Evolutionary conservation across 2,888 invertebrate species (phyloP).

Genomic region (Helleia helle): DNA sequence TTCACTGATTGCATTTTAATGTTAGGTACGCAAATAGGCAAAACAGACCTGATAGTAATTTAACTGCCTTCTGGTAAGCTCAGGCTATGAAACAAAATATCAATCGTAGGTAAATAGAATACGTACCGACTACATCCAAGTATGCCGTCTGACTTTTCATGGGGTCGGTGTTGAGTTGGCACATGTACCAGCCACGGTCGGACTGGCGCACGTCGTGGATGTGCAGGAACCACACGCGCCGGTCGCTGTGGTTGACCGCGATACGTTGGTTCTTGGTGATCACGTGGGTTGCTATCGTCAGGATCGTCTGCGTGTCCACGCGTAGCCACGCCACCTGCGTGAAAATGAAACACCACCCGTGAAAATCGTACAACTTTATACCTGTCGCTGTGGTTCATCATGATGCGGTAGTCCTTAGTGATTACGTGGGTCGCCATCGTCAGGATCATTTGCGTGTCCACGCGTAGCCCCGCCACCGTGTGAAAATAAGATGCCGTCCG

Average conservation of each 20-base stretch:
- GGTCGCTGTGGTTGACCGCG: slow-evolving; percentile 87
- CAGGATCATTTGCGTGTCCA: slow-evolving; percentile 93
- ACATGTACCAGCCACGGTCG: slow-evolving; percentile 94
- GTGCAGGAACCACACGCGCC: slow-evolving; percentile 89
- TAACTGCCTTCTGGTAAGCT: too few relatives aligned
- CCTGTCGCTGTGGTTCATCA: slow-evolving; percentile 88
- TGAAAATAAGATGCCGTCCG: neutral
- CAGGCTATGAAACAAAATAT: too few relatives aligned
- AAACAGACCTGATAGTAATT: too few relatives aligned
- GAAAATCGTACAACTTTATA: neutral
- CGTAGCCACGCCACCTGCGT: slow-evolving; percentile 91
- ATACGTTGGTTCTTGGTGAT: slow-evolving; percentile 94
- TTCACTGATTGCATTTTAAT: too few relatives aligned
- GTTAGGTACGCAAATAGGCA: too few relatives aligned
- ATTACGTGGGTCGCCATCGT: slow-evolving; percentile 93
- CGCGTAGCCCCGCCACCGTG: slow-evolving; percentile 91
- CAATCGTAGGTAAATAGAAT: neutral
- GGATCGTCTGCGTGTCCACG: slow-evolving; percentile 93
- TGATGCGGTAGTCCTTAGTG: slow-evolving; percentile 91
- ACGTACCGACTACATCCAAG: slow-evolving; percentile 87
- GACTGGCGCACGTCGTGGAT: slow-evolving; percentile 88
- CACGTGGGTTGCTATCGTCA: slow-evolving; percentile 91
- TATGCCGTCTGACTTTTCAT: slow-evolving; percentile 94
- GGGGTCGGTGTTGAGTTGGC: slow-evolving; percentile 93
- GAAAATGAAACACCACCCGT: neutral